Evolutionary conservation across 2,113 vertebrate species (phyloP).

Genomic region (Oenanthe melanoleuca): DNA sequence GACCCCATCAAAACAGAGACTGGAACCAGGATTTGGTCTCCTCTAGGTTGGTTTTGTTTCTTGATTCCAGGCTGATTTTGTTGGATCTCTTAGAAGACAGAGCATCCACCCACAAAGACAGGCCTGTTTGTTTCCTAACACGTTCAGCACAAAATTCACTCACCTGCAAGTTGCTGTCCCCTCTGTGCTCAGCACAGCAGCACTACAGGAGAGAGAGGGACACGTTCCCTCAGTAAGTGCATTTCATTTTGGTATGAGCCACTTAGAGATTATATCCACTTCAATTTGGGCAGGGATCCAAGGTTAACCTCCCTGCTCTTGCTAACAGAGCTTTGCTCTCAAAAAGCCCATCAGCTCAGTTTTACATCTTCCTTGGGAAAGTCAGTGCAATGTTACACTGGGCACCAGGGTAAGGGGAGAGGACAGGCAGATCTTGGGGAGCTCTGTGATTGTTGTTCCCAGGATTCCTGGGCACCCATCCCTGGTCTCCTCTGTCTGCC

Average conservation of each 20-base stretch:
- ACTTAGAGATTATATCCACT: slow-evolving; percentile 61
- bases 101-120: neutral
- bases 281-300: slow-evolving; percentile 55
- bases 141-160: neutral
- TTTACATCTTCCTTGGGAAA: slow-evolving; percentile 25
- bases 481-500: neutral
- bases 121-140: neutral
- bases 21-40: neutral
- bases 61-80: neutral
- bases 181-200: neutral
- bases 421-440: neutral
- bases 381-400: neutral
- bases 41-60: neutral
- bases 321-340: slow-evolving; percentile 25
- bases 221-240: neutral
- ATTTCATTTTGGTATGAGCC: slow-evolving; percentile 52
- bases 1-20: neutral
- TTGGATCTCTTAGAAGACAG: neutral
- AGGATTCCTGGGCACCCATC: neutral
- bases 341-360: slow-evolving; percentile 14
- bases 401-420: neutral
- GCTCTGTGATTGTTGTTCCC: neutral
- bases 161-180: neutral
- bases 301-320: slow-evolving; percentile 34
- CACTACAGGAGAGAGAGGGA: neutral